Conservation (phyloP, 2,113 vertebrate genomes). For the Ornithorhynchus anatinus region DNA sequence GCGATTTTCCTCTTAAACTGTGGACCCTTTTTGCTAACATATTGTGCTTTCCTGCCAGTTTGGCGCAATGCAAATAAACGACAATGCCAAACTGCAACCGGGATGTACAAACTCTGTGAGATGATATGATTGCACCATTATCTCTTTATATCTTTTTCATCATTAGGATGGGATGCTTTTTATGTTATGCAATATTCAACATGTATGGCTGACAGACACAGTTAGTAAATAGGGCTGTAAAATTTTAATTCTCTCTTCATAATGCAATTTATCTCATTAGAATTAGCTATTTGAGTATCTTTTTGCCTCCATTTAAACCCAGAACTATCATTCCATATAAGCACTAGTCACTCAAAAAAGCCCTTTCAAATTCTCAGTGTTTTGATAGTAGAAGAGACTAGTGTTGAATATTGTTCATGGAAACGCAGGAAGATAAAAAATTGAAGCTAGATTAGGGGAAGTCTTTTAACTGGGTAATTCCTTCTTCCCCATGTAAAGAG, state of each 20-base stretch:
- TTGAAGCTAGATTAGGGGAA: not conserved
- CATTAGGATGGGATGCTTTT: conserved; percentile 59
- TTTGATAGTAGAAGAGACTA: not conserved
- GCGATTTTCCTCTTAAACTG: conserved; percentile 73
- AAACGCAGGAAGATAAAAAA: not conserved
- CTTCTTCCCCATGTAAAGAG: not conserved
- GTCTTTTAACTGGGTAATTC: not conserved
- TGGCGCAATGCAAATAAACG: conserved; percentile 59
- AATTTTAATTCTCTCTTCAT: conserved; percentile 76
- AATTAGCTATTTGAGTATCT: conserved; percentile 55
- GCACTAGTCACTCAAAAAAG: conserved; percentile 10
- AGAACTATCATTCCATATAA: conserved; percentile 52
- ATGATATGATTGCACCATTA: conserved; percentile 67
- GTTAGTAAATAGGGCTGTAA: conserved; percentile 72
- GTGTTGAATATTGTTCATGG: not conserved
- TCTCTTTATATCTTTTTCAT: conserved; percentile 75
- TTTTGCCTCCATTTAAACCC: conserved; percentile 48
- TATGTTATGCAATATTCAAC: conserved; percentile 69
- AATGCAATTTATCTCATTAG: conserved; percentile 66
- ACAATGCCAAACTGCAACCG: conserved; percentile 68
- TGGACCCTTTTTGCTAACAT: conserved; percentile 72
- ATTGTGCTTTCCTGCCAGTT: conserved; percentile 70
- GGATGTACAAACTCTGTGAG: conserved; percentile 69
- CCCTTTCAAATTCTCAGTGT: not conserved
- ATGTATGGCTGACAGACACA: conserved; percentile 68